Base-by-base conservation (phyloP, 2,888 invertebrate genomes). In the Tachina lurida region DNA sequence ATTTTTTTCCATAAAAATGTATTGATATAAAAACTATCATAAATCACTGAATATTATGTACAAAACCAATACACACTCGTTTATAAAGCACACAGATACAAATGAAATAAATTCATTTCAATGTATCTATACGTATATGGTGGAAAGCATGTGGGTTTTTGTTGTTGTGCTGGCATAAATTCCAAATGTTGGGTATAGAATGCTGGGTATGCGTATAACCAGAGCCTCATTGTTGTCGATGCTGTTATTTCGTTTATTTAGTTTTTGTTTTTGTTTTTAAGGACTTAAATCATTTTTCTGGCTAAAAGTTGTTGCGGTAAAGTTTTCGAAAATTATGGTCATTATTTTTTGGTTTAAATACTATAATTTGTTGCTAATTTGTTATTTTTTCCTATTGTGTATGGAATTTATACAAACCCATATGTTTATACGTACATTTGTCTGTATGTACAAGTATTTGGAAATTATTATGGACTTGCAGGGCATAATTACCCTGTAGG, bases 341-440 rank as follows among this genome's bases (percentile, higher is more conserved):
- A 80, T 81, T 84, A 81, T 60, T 77, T 80, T 73, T 77, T 22
- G 74, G 74, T 84, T 77, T 65, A 71, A 65, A 70, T 43, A 70
- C 84, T 84, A 76, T 84, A 84, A 84, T 84, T 80, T 79, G 84
- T 84, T 84, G 63, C 79, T 84, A 84, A 79, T 84, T 84, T 84
- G 79, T 84, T 78, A 19, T 79, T 82, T 76, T 65, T 75, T 67
- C n/a, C 19, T 47, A 56, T 49, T 70, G 62, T 58, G 12, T 41
- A 83, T 43, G 49, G 70, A 70, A 62, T 31, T 19, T 65, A 8
- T 65, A 68, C 17, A 43, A 31, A 47, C 5, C 12, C 17, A 9
- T 54, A 1, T 63, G 12, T 41, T 0, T 43, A 43, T 45, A 43
- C 31, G 7, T 7, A 19, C 17, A 9, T 54, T 3, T 63, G 9